Evolutionary conservation across 2,888 invertebrate genomes (phyloP).

Genomic region (Drosophila greeni): DNA sequence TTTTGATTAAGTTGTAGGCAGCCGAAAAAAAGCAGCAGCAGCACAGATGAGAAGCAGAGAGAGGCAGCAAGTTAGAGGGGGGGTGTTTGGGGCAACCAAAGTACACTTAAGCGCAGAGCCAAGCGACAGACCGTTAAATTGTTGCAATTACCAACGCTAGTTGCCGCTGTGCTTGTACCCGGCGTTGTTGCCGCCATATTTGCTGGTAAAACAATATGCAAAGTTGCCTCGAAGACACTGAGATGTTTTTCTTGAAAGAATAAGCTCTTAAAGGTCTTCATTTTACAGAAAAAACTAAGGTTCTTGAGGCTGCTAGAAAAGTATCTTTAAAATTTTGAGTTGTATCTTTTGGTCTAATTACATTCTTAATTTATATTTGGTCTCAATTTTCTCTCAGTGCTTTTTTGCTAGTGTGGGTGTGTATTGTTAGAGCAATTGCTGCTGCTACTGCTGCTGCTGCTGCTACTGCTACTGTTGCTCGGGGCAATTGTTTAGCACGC

Average conservation of each 20-base stretch:
- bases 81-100: conserved; percentile 51
- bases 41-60: conserved; percentile 3
- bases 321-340: no score
- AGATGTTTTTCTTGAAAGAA: no score
- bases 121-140: conserved; percentile 78
- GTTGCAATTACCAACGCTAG: conserved; percentile 76
- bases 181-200: conserved; percentile 59
- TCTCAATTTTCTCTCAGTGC: neutral
- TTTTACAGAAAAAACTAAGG: neutral
- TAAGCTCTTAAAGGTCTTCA: neutral
- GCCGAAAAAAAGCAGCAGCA: conserved; percentile 51
- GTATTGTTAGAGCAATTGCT: conserved; percentile 24
- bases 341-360: neutral
- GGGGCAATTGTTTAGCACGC: conserved; percentile 72
- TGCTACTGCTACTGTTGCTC: conserved; percentile 47
- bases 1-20: conserved; percentile 71
- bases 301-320: no score
- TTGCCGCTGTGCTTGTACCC: conserved; percentile 44
- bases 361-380: neutral
- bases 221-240: conserved; percentile 26
- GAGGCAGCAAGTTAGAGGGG: neutral
- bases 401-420: conserved; percentile 48
- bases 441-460: conserved; percentile 14
- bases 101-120: conserved; percentile 76
- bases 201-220: conserved; percentile 72